phyloP scores from a whole-genome alignment of 2,888 invertebrate genomes.

The Drosophila mimica region DNA sequence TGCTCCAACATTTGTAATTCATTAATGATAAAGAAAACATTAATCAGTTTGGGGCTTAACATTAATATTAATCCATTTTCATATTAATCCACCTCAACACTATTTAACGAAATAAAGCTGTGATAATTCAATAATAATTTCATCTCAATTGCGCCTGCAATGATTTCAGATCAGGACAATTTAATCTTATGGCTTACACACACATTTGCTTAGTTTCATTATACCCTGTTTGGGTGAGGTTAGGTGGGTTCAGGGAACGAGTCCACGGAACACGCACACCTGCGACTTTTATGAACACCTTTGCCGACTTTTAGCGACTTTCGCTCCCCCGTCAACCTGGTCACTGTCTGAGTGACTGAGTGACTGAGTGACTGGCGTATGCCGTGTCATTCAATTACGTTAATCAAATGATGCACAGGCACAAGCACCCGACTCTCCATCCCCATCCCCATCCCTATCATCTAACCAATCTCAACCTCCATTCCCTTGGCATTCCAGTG shows the following conservation, averaged over 20 bases:
- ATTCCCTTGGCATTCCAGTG: slow-evolving; percentile 36
- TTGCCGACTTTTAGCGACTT: slow-evolving; percentile 64
- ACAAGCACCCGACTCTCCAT: slow-evolving; percentile 37
- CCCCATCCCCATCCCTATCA: background rate
- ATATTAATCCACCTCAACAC: no score
- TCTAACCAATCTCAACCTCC: background rate
- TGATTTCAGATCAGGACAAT: background rate
- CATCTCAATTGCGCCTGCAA: background rate
- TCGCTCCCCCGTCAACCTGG: slow-evolving; percentile 44
- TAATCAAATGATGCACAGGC: slow-evolving; percentile 78
- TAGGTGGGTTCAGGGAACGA: slow-evolving; percentile 21
- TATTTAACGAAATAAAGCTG: background rate
- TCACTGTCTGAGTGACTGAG: slow-evolving; percentile 38
- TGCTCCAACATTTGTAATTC: background rate
- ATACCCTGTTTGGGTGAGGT: slow-evolving; percentile 1
- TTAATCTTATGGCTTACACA: background rate
- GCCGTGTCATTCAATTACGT: slow-evolving; percentile 78
- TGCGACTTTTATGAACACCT: slow-evolving; percentile 52
- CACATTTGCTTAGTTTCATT: background rate
- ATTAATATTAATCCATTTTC: background rate
- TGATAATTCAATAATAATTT: background rate
- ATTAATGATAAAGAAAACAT: background rate
- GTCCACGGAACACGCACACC: slow-evolving; percentile 39
- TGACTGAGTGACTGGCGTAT: slow-evolving; percentile 68
- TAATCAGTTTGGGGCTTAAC: no score